Base-by-base conservation (phyloP, 2,113 vertebrate genomes). In the Hemicordylus capensis region DNA sequence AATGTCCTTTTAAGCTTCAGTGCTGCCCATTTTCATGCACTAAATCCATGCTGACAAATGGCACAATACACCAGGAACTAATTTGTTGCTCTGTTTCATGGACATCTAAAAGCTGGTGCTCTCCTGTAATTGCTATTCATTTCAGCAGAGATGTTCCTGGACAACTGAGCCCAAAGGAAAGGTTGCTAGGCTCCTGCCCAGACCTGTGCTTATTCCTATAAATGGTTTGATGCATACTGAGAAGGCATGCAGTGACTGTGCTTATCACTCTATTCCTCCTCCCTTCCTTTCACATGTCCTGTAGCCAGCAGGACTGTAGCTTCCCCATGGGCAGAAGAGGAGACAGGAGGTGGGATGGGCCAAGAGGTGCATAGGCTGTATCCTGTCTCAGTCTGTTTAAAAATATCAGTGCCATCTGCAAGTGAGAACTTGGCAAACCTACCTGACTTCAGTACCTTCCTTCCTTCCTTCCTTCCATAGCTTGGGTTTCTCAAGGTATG, bases 11-110 rank as follows among this genome's bases (percentile, higher is more conserved):
- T 37, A 42, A 91, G 4, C 17, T 59, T n/a, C 28, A 76, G 82
- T 66, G 34, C 76, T 81, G 51, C 64, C 34, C 5, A 39, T 87
- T 89, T 34, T 28, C 39, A 22, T 80, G n/a, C 46, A 64, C 24
- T 84, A 39, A 85, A 79, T 48, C 28, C 31, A 81, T 44, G 56
- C 76, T 87, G 81, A 77, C 74, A 87, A 84, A 24, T 81, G 31
- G 11, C 42, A 46, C 19, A n/a, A 34, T 54, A 46, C 8, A 9
- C 9, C 46, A 66, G 7, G 8, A 73, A 48, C 28, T 22, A 34
- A 46, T n/a, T 48, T 80, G 19, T 54, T 24, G 31, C 46, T 22
- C 66, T 51, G 63, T 34, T 80, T 5, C 11, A 48, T 26, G 66
- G 44, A 67, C 78, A 81, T 4, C 22, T 56, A 39, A 39, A 39